Percentiles rank a stretch among this genome's conserved stretches.
Evolutionary conservation across 2,797 vertebrate species (phyloP).

Genomic region (Cygnus olor): DNA sequence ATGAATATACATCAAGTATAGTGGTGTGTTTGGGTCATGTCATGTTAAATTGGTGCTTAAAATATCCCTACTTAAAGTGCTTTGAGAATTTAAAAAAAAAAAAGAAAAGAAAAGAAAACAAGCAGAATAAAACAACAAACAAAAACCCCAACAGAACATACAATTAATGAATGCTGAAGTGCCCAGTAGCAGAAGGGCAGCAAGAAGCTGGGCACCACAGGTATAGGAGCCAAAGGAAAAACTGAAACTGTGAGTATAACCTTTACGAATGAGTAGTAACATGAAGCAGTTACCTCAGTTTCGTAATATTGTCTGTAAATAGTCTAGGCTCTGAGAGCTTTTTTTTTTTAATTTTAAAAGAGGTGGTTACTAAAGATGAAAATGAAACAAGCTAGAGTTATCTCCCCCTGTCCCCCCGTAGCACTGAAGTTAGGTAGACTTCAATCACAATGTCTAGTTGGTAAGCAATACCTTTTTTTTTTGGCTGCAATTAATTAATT

Average conservation of each 20-base stretch:
- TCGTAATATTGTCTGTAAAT: background rate
- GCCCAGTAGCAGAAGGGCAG: background rate
- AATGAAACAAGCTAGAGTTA: background rate
- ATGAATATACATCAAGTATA: background rate
- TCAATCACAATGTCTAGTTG: background rate
- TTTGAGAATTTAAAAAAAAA: background rate
- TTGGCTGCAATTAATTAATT: background rate
- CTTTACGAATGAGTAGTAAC: background rate
- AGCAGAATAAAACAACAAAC: background rate
- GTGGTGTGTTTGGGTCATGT: background rate
- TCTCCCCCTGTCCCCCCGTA: background rate
- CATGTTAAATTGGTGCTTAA: conserved; percentile 16
- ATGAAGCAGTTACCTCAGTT: background rate
- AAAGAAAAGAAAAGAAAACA: too few species aligned
- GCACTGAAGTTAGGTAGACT: background rate
- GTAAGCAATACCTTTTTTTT: background rate
- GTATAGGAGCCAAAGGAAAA: background rate
- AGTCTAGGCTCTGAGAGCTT: background rate
- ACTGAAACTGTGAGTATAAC: background rate
- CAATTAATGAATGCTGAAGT: background rate
- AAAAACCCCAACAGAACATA: background rate
- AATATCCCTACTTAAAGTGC: background rate
- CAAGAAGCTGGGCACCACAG: background rate
- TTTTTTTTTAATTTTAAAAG: background rate
- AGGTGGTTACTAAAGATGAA: background rate